Base-by-base conservation (phyloP, 1,140 invertebrate genomes). In the Apis laboriosa region DNA sequence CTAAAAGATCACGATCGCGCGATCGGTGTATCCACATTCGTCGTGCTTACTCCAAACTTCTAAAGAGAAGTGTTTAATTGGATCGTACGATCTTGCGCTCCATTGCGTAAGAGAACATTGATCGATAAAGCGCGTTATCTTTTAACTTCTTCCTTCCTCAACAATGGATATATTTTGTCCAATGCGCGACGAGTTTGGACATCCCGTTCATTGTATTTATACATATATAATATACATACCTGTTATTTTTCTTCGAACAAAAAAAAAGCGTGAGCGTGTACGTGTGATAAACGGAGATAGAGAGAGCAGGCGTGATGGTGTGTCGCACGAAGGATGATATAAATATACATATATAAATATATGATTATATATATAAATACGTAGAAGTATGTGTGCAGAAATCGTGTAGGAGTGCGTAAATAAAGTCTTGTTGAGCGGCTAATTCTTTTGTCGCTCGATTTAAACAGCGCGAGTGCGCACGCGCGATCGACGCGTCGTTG, bases 221-320 rank as follows among this genome's bases (percentile, higher is more conserved):
- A 77, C 81, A 70, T 88, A 86, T 85, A 86, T 86, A 85, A 89
- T 61, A 83, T 79, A 79, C 81, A 84, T 83, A 88, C 58, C 63
- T 77, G 84, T 88, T 88, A 90, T 91, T 91, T 90, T 86, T 87
- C 84, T 88, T 83, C 81, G 74, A 76, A 67, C 68, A 77, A 77
- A 79, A 67, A 74, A 63, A 43, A 43, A 43, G 34, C 34, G 75
- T 73, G 75, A 55, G 71, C 80, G 71, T 87, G 66, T 79, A 63
- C 63, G 70, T 87, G 78, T 71, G 61, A 79, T 58, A 85, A 75
- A 43, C 34, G 17, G 66, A 49, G 67, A 71, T 56, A 58, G 58
- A 28, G 17, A 51, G 34, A 49, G 21, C 9, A 51, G 66, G 28
- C 80, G 21, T 68, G 64, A 51, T 51, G 49, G 34, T 76, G 63